Percentiles rank a stretch among this genome's conserved stretches.
Conservation (phyloP, 1,140 invertebrate species). For the Sycophaga agraensis region DNA sequence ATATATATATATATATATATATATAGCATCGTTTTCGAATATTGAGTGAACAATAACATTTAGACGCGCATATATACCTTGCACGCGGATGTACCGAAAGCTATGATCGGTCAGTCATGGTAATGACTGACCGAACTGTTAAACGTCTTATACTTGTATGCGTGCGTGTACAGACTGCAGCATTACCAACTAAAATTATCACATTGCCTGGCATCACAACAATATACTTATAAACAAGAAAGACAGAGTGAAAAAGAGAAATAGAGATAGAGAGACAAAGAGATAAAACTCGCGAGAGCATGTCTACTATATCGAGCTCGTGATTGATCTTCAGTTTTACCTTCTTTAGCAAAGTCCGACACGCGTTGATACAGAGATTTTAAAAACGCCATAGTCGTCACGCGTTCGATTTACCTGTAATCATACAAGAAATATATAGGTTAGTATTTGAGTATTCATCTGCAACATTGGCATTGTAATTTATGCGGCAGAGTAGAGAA, state of each 20-base stretch:
- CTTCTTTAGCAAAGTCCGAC: slow-evolving; percentile 42
- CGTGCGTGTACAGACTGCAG: not conserved
- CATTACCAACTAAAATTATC: not conserved
- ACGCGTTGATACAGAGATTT: slow-evolving; percentile 43
- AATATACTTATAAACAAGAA: slow-evolving; percentile 5
- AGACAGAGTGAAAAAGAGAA: not conserved
- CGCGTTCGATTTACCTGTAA: slow-evolving; percentile 42
- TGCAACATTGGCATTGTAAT: no score
- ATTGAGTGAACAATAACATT: no score
- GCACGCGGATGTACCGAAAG: no score
- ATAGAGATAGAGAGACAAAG: not conserved
- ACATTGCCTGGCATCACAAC: slow-evolving; percentile 2
- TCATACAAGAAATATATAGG: slow-evolving; percentile 3
- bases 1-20: no score
- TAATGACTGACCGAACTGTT: no score
- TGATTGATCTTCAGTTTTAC: slow-evolving; percentile 34
- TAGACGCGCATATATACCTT: no score
- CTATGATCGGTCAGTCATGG: no score
- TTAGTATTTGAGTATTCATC: no score
- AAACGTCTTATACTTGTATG: no score
- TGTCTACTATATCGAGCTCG: slow-evolving; percentile 21
- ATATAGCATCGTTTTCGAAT: no score
- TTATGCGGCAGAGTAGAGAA: no score
- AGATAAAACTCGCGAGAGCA: slow-evolving; percentile 1
- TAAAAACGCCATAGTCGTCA: slow-evolving; percentile 41